These are phyloP conservation scores for Percopsis transmontana DNA, from an alignment of 2,113 vertebrate genomes.

Conservation along the genomic window DNA sequence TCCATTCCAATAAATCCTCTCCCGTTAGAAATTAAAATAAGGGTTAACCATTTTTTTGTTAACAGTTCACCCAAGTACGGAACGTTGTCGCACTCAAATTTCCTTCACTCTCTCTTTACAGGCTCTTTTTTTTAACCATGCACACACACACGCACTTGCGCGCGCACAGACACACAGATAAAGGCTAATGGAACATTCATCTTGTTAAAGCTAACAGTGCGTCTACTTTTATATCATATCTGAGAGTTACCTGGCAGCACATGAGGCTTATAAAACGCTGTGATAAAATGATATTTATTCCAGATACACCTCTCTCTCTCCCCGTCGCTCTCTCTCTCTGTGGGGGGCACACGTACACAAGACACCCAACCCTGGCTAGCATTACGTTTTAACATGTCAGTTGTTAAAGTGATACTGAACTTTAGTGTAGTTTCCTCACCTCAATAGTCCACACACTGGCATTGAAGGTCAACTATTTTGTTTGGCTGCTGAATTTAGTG, in stretches of 20 bases:
- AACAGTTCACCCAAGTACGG: too few relatives aligned
- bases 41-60: too few relatives aligned
- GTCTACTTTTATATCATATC: constrained; percentile 60
- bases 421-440: too few relatives aligned
- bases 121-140: too few relatives aligned
- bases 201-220: constrained; percentile 63
- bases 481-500: too few relatives aligned
- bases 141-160: not conserved
- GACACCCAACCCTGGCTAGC: too few relatives aligned
- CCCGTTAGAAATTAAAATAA: too few relatives aligned
- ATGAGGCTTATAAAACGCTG: constrained; percentile 53
- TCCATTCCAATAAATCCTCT: too few relatives aligned
- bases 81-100: not conserved
- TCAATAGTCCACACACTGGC: too few relatives aligned
- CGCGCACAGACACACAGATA: constrained; percentile 9
- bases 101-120: not conserved
- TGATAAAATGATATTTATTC: constrained; percentile 70
- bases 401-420: too few relatives aligned
- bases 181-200: constrained; percentile 54
- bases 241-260: constrained; percentile 65
- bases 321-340: constrained; percentile 13
- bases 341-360: not conserved
- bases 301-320: constrained; percentile 57
- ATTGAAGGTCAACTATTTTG: too few relatives aligned
- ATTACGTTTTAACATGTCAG: too few relatives aligned